Evolutionary conservation across 2,113 vertebrate genomes (phyloP), one percentile per base, ranked within the genome.

Genomic region (Zootoca vivipara): DNA sequence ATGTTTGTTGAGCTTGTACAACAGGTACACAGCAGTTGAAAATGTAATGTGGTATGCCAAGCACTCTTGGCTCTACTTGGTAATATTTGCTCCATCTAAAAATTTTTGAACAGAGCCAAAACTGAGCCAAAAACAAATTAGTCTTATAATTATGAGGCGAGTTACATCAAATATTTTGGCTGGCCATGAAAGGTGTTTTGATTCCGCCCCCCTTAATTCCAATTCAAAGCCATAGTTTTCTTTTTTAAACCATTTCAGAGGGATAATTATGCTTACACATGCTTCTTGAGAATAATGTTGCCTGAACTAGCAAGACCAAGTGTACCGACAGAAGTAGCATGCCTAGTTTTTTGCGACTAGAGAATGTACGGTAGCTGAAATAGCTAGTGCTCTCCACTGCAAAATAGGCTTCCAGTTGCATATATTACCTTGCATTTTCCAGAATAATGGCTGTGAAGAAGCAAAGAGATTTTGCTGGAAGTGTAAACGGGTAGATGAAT

Each of bases 281-380:
- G 52, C 20, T 86, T n/a, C n/a, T 28, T 58, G 46, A 38, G n/a
- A 79, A 78, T 35, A 79, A 20, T 52, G 6, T 33, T 70, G 46
- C 42, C 26, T 38, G 8, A 40, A 56, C n/a, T 7, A 35, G 16
- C 10, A 6, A 38, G 33, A 20, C 58, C 52, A 79, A 6, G 22
- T 35, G 22, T 69, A 67, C 28, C n/a, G 20, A 35, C n/a, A 8
- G 40, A 3, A 46, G 52, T 46, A 69, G 16, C 13, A 38, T 16
- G n/a, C 24, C n/a, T 33, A 58, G 40, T n/a, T 35, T 56, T 35
- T 3, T 10, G 24, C 46, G 42, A 79, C 12, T 33, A 42, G 67
- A 9, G 74, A 86, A 69, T 79, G 65, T n/a, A n/a, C n/a, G n/a
- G n/a, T 72, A 70, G 46, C 26, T 72, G 42, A 80, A 87, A 79